A percentile compares a stretch with the other conserved stretches of the same genome.
Conservation (phyloP, 2,113 vertebrate genomes). For the Panthera uncia region DNA sequence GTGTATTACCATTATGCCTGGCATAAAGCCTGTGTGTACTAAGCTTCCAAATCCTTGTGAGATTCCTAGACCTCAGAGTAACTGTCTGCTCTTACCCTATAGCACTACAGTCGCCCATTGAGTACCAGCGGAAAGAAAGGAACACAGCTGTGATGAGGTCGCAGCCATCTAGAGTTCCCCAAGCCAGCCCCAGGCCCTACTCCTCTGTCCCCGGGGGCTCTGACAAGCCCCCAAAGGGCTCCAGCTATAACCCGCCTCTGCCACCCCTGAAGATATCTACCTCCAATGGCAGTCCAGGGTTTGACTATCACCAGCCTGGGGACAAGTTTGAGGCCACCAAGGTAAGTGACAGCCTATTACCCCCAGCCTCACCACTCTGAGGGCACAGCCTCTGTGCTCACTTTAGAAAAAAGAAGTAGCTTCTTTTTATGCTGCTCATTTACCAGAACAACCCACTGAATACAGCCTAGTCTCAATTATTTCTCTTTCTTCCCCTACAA, state of each 20-base stretch:
- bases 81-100: slow-evolving; percentile 22
- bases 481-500: slow-evolving; percentile 34
- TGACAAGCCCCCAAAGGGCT: slow-evolving; percentile 89
- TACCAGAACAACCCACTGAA: background rate
- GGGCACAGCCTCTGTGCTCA: background rate
- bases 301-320: slow-evolving; percentile 89
- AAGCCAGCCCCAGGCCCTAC: slow-evolving; percentile 91
- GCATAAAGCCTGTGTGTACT: background rate
- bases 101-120: slow-evolving; percentile 98
- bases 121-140: slow-evolving; percentile 94
- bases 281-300: slow-evolving; percentile 94
- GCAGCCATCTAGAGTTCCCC: slow-evolving; percentile 84
- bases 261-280: slow-evolving; percentile 93
- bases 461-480: background rate
- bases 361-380: background rate
- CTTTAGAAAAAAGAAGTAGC: background rate
- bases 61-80: background rate
- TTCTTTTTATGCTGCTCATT: background rate
- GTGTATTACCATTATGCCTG: background rate
- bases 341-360: slow-evolving; percentile 80
- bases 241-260: slow-evolving; percentile 87
- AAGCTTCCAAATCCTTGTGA: background rate
- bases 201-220: slow-evolving; percentile 89
- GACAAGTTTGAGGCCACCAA: slow-evolving; percentile 91
- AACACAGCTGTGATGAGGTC: slow-evolving; percentile 90